phyloP scores from a whole-genome alignment of 1,140 invertebrate genomes.

The Conus betulinus region DNA sequence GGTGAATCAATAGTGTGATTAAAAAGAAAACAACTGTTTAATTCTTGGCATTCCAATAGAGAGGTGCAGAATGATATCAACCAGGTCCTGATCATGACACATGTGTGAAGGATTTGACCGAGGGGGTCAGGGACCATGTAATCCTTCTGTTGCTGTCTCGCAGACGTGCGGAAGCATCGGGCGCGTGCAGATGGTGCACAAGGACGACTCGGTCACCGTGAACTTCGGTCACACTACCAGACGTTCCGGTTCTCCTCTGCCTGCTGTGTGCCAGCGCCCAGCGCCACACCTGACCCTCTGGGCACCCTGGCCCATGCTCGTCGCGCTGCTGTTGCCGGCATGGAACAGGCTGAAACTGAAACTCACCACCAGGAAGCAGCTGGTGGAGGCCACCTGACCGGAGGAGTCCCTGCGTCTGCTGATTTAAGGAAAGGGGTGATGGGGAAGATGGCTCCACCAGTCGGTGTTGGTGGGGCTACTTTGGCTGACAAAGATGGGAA shows the following conservation, averaged over 20 bases:
- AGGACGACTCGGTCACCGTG: conserved; percentile 51
- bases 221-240: conserved; percentile 46
- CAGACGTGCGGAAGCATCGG: conserved; percentile 54
- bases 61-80: too few relatives aligned
- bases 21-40: too few relatives aligned
- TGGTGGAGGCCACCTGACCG: neutral
- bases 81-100: too few relatives aligned
- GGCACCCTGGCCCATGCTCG: neutral
- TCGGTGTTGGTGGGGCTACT: neutral
- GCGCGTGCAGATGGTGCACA: conserved; percentile 55
- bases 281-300: conserved; percentile 14
- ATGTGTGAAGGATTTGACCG: too few relatives aligned
- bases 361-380: neutral
- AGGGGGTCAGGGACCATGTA: too few relatives aligned
- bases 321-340: neutral
- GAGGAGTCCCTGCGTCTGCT: neutral
- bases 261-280: conserved; percentile 40
- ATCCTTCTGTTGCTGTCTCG: neutral
- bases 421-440: neutral
- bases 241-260: conserved; percentile 55
- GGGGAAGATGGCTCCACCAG: neutral
- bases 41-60: too few relatives aligned
- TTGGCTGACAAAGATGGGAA: neutral
- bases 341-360: neutral
- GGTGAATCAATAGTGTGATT: too few relatives aligned